Base-by-base conservation (phyloP, 2,113 vertebrate species). In the Callithrix jacchus region DNA sequence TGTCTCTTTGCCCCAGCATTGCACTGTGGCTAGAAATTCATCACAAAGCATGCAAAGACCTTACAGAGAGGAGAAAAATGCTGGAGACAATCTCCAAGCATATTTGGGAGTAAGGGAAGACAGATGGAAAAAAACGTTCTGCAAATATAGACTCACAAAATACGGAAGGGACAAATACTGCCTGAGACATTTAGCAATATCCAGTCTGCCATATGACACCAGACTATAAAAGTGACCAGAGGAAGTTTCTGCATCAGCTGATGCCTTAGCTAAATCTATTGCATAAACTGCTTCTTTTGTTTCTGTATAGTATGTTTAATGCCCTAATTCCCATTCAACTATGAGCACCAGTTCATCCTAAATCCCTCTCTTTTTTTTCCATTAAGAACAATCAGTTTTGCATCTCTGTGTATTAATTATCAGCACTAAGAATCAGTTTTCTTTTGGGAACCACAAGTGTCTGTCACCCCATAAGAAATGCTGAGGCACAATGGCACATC, bases 1-100 rank as follows among this genome's bases (percentile, higher is more conserved):
- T 74, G 74, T 92, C 96, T 94, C 70, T 89, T 97, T 2, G 35
- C 91, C 89, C 95, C 49, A 68, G 80, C 83, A 40, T 27, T 47
- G 16, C 40, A 68, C 85, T 77, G 49, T 58, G 91, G 92, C 97
- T 95, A 68, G 68, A 49, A 93, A 90, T 71, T 93, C 56, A 95
- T 87, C 49, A 17, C 45, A 94, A 49, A 93, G 58, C 71, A 52
- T 49, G 66, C 11, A 4, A 11, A 18, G 16, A 80, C 45, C 42
- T 96, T 87, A 45, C 92, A 92, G 89, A 71, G 64, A 97, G 89
- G 47, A 91, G 54, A 54, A 30, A 87, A 88, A 82, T 5, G 30
- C 58, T 66, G 45, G 17, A 94, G 94, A 92, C 10, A 10, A 54
- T 86, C 79, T 93, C 64, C 5, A 49, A 70, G 56, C 40, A 14